A percentile compares a stretch with the other conserved stretches of the same genome.
Evolutionary conservation across 2,888 invertebrate genomes (phyloP).

Genomic region (Pyrgus malvae): DNA sequence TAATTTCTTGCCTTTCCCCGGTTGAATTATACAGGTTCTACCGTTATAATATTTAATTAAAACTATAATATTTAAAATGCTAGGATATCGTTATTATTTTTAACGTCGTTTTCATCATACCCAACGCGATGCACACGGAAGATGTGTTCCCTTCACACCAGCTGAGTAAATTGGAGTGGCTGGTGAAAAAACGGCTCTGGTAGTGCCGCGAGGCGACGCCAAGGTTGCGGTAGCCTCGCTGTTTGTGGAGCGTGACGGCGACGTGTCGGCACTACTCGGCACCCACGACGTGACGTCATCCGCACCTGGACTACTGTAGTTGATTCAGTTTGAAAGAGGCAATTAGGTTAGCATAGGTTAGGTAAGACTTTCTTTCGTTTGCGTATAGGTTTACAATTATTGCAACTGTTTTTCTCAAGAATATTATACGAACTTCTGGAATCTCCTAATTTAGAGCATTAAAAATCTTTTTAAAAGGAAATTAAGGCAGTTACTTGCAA

Average conservation of each 20-base stretch:
- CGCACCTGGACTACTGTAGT: slow-evolving; percentile 27
- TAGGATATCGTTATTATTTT: too few relatives aligned
- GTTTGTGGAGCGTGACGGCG: slow-evolving; percentile 81
- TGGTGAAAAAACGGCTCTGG: slow-evolving; percentile 58
- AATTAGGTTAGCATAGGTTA: background rate
- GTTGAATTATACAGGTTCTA: too few relatives aligned
- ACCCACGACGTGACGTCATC: slow-evolving; percentile 75
- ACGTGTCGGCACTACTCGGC: slow-evolving; percentile 80
- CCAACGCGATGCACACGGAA: slow-evolving; percentile 44
- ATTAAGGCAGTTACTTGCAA: too few relatives aligned
- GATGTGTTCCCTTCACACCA: slow-evolving; percentile 42
- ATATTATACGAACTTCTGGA: too few relatives aligned
- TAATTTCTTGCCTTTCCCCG: too few relatives aligned
- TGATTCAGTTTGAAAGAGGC: background rate
- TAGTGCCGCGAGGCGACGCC: slow-evolving; percentile 70
- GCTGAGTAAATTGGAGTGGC: slow-evolving; percentile 54
- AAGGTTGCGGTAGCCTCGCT: slow-evolving; percentile 77
- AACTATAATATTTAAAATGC: too few relatives aligned
- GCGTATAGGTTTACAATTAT: background rate
- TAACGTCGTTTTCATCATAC: background rate
- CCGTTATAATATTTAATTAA: too few relatives aligned
- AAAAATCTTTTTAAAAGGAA: too few relatives aligned
- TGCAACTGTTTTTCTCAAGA: too few relatives aligned
- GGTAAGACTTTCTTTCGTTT: background rate
- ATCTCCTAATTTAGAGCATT: too few relatives aligned